phyloP scores from a whole-genome alignment of 2,888 invertebrate genomes.

The Noctua comes region DNA sequence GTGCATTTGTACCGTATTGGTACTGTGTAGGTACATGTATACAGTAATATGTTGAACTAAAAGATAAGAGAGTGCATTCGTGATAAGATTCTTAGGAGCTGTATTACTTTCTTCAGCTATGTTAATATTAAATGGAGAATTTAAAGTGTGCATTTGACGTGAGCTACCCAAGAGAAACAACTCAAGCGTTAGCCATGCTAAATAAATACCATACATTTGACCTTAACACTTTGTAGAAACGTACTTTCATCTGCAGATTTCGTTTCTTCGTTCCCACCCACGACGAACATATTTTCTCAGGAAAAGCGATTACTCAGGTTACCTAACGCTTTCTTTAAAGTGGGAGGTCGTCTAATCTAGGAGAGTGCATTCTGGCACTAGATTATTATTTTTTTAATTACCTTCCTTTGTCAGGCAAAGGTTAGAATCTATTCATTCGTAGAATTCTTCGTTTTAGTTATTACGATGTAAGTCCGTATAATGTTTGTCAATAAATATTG shows the following conservation, averaged over 20 bases:
- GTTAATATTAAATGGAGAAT: slow-evolving; percentile 6
- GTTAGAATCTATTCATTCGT: not conserved
- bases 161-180: slow-evolving; percentile 17
- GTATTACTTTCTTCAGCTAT: slow-evolving; percentile 13
- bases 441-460: not conserved
- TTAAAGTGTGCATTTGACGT: not conserved
- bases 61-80: slow-evolving; percentile 47
- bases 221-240: slow-evolving; percentile 29
- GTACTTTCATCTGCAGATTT: slow-evolving; percentile 37
- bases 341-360: not conserved
- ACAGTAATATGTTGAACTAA: slow-evolving; percentile 38
- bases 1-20: slow-evolving; percentile 44
- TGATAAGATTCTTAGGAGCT: slow-evolving; percentile 35
- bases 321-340: slow-evolving; percentile 19
- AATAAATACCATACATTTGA: slow-evolving; percentile 11
- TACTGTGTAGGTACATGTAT: not conserved
- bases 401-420: not conserved
- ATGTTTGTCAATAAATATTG: slow-evolving; percentile 15
- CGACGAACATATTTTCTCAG: slow-evolving; percentile 42
- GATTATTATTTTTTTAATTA: not conserved
- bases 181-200: not conserved
- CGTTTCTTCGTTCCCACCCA: slow-evolving; percentile 39
- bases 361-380: slow-evolving; percentile 2
- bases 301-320: slow-evolving; percentile 30
- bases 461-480: slow-evolving; percentile 1